phyloP scores from a whole-genome alignment of 2,888 invertebrate genomes.

The Tromatobia lineatoria region DNA sequence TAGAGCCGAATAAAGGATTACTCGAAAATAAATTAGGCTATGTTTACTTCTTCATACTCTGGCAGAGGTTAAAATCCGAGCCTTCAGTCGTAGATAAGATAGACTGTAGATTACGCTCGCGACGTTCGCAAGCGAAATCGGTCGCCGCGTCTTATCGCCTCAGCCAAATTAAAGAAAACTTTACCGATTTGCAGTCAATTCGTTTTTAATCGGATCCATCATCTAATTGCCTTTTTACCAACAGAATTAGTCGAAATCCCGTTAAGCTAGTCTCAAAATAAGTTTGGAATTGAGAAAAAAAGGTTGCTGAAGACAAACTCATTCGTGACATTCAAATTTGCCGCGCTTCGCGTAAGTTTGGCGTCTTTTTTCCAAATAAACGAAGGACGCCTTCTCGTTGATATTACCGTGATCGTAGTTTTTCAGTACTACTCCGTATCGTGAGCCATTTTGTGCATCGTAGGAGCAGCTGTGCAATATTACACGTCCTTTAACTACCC shows the following conservation, averaged over 20 bases:
- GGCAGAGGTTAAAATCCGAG: slow-evolving; percentile 43
- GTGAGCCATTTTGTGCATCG: slow-evolving; percentile 84
- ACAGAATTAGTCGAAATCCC: not conserved
- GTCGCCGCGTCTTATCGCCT: not conserved
- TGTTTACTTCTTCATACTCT: slow-evolving; percentile 59
- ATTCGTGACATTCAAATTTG: slow-evolving; percentile 2
- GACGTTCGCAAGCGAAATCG: not conserved
- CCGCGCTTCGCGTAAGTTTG: slow-evolving; percentile 6
- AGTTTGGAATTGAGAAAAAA: not conserved
- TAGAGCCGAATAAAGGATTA: slow-evolving; percentile 24
- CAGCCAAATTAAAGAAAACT: not conserved
- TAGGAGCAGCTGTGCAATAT: slow-evolving; percentile 83
- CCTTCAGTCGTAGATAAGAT: slow-evolving; percentile 26
- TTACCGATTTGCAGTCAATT: not conserved
- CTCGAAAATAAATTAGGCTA: slow-evolving; percentile 59
- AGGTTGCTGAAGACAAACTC: not conserved
- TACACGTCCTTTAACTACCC: slow-evolving; percentile 75
- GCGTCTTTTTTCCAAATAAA: slow-evolving; percentile 19
- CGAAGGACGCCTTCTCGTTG: not conserved
- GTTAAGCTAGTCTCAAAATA: not conserved
- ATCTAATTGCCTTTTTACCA: not conserved
- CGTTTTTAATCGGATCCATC: not conserved
- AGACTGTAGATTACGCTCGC: slow-evolving; percentile 14
- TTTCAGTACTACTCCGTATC: not conserved
- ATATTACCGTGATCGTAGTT: slow-evolving; percentile 31